These are phyloP conservation scores for Brachionus plicatilis DNA, from an alignment of 1,140 invertebrate species.

Conservation along the genomic window DNA sequence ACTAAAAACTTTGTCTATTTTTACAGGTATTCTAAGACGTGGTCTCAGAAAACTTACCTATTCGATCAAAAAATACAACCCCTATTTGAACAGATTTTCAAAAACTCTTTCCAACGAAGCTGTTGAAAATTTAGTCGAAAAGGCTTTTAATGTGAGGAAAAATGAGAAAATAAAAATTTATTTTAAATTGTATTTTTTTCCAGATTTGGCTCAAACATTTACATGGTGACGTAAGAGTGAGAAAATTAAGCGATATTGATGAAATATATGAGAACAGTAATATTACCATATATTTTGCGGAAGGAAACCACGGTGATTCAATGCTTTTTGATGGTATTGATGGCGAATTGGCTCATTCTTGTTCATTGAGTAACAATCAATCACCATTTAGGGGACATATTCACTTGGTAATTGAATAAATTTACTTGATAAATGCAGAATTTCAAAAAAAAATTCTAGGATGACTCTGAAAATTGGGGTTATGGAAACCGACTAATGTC, in stretches of 20 bases:
- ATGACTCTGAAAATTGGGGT: conserved; percentile 35
- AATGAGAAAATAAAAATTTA: neutral
- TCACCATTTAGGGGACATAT: conserved; percentile 35
- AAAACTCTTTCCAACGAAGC: conserved; percentile 8
- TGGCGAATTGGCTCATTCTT: conserved; percentile 39
- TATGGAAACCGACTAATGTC: neutral
- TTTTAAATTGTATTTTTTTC: neutral
- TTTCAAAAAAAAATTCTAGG: neutral
- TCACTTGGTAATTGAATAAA: conserved; percentile 15
- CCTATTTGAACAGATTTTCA: conserved; percentile 34
- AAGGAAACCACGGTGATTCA: conserved; percentile 37
- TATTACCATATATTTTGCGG: conserved; percentile 35
- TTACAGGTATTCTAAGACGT: neutral
- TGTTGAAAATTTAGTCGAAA: conserved; percentile 24
- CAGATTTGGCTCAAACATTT: conserved; percentile 32
- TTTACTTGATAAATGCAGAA: neutral
- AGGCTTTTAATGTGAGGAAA: conserved; percentile 16
- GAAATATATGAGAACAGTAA: conserved; percentile 38
- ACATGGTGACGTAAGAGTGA: conserved; percentile 32
- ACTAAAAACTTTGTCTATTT: neutral
- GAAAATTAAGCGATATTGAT: neutral
- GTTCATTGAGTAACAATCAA: conserved; percentile 26
- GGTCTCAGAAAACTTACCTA: conserved; percentile 22
- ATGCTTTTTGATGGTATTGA: conserved; percentile 38
- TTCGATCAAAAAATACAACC: conserved; percentile 38